Conservation (phyloP, 2,888 invertebrate species). For the Muschampia plurimacula region DNA sequence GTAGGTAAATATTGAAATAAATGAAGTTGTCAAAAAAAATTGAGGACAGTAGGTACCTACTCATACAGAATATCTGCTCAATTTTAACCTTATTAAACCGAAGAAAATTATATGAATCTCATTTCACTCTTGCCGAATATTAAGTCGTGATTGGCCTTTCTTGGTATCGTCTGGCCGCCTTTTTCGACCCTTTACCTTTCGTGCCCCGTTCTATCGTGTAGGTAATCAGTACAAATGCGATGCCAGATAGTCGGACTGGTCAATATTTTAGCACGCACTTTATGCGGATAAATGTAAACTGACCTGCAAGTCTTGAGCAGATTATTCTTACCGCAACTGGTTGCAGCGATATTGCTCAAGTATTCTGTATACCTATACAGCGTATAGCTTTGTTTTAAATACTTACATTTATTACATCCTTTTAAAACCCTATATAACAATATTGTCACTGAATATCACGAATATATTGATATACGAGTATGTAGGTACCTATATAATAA, state of each 20-base stretch:
- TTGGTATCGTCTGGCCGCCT: conserved; percentile 43
- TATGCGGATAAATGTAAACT: conserved; percentile 75
- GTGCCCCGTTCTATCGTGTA: conserved; percentile 52
- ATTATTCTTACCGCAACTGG: conserved; percentile 41
- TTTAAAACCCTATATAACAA: no score
- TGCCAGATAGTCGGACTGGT: conserved; percentile 68
- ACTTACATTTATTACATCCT: no score
- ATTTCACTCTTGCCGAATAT: conserved; percentile 19
- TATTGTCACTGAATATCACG: no score
- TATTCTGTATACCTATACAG: no score
- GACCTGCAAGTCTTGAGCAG: conserved; percentile 63
- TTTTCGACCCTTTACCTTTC: conserved; percentile 55
- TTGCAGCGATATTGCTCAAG: neutral
- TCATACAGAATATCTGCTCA: neutral
- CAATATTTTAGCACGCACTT: conserved; percentile 73
- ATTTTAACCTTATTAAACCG: neutral
- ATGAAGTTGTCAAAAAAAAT: no score
- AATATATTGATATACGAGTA: no score
- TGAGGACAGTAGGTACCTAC: no score
- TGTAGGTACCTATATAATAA: no score
- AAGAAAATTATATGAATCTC: conserved; percentile 13
- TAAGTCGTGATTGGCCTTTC: conserved; percentile 33
- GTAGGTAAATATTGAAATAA: no score
- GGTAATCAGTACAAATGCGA: conserved; percentile 81
- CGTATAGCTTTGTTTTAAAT: no score